Evolutionary conservation across 2,797 vertebrate genomes (phyloP).

Genomic region (Sebastes minor): DNA sequence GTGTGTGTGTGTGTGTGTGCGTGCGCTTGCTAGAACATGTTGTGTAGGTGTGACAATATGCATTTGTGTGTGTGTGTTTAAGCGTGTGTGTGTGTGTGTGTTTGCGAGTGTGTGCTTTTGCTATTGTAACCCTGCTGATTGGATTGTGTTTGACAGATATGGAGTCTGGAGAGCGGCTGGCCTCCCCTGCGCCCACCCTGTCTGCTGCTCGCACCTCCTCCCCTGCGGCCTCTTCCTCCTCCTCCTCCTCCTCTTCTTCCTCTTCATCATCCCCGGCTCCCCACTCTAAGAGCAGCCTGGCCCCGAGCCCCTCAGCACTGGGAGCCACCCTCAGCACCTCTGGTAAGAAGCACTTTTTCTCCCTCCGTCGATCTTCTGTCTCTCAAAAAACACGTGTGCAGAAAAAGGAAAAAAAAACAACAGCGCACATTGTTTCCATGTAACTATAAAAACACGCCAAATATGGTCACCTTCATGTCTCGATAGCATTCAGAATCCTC

Average conservation of each 20-base stretch:
- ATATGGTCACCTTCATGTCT: conserved; percentile 68
- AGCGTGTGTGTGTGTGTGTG: conserved; percentile 44
- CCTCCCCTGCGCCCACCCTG: conserved; percentile 88
- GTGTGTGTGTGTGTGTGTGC: conserved; percentile 5
- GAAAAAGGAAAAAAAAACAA: conserved; percentile 17
- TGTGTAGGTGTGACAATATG: conserved; percentile 63
- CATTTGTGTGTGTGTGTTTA: conserved; percentile 53
- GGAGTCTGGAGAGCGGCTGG: conserved; percentile 97
- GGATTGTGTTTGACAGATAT: conserved; percentile 92
- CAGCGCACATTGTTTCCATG: conserved; percentile 16
- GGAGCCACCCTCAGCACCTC: conserved; percentile 89
- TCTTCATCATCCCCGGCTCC: conserved; percentile 85
- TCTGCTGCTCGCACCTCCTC: conserved; percentile 89
- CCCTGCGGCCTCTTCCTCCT: conserved; percentile 80
- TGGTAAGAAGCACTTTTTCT: conserved; percentile 80
- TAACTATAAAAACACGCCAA: conserved; percentile 39
- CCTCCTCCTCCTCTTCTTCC: conserved; percentile 77
- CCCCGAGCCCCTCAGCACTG: conserved; percentile 86
- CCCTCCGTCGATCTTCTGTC: conserved; percentile 30
- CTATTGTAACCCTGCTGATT: conserved; percentile 82
- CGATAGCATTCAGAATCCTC: conserved; percentile 57
- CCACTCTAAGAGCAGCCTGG: conserved; percentile 90
- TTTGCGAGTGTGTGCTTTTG: conserved; percentile 65
- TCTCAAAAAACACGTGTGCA: not conserved
- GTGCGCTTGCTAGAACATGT: conserved; percentile 19